Evolutionary conservation across 2,888 invertebrate species (phyloP).

Genomic region (Epirrhoe alternata): DNA sequence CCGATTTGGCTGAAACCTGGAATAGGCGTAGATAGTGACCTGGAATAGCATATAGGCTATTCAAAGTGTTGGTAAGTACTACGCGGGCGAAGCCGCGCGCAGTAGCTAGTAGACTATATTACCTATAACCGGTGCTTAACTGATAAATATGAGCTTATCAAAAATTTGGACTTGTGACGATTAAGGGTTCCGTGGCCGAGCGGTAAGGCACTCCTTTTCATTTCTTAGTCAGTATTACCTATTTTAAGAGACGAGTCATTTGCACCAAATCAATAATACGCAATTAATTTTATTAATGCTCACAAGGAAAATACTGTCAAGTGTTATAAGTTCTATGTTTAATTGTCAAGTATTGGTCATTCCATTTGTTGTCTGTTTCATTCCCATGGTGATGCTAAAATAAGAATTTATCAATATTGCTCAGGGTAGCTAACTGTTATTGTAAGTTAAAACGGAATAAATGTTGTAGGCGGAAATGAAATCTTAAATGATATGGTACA

Average conservation of each 20-base stretch:
- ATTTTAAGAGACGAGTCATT: conserved; percentile 3
- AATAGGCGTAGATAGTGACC: too few relatives aligned
- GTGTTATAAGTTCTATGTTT: conserved; percentile 15
- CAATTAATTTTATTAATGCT: conserved; percentile 16
- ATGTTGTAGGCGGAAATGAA: neutral
- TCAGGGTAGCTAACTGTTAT: conserved; percentile 14
- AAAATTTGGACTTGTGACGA: too few relatives aligned
- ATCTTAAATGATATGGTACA: neutral
- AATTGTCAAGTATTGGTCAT: conserved; percentile 15
- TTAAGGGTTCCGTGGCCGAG: too few relatives aligned
- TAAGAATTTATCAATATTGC: conserved; percentile 23
- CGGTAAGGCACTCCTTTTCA: too few relatives aligned
- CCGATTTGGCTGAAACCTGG: too few relatives aligned
- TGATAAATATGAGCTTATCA: too few relatives aligned
- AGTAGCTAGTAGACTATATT: too few relatives aligned
- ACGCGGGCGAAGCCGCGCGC: too few relatives aligned
- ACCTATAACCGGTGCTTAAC: too few relatives aligned
- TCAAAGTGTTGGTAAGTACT: too few relatives aligned
- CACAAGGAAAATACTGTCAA: conserved; percentile 18
- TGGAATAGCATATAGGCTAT: too few relatives aligned
- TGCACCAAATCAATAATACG: conserved; percentile 16
- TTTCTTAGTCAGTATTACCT: too few relatives aligned
- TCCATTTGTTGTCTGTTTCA: conserved; percentile 19
- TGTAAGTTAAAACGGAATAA: neutral
- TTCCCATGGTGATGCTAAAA: conserved; percentile 33